Conservation (phyloP, 2,113 vertebrate species). For the Forbesichthys agassizii region DNA sequence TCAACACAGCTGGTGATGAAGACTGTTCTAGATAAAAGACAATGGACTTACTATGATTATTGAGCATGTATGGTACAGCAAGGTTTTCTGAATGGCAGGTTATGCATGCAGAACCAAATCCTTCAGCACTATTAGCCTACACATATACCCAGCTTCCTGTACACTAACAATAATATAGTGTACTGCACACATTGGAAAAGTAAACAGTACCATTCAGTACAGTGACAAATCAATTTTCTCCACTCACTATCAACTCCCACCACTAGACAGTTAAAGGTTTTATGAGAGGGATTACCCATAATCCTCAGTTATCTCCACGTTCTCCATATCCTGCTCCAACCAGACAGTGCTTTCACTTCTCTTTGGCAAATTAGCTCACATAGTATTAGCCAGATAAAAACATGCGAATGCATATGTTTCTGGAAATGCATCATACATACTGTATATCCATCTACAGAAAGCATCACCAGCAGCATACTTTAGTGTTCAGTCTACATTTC, state of each 20-base stretch:
- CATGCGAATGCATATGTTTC: background rate
- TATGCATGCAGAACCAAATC: background rate
- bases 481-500: no score
- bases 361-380: no score
- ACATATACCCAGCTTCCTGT: background rate
- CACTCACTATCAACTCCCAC: conserved; percentile 34
- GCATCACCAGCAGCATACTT: no score
- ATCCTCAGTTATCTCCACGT: conserved; percentile 42
- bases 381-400: no score
- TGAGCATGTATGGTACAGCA: no score
- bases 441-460: no score
- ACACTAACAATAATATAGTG: background rate
- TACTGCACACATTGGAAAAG: background rate
- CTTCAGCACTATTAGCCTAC: background rate
- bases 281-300: conserved; percentile 49
- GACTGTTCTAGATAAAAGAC: no score
- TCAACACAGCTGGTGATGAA: no score
- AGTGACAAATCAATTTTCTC: conserved; percentile 54
- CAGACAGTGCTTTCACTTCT: no score
- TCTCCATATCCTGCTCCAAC: conserved; percentile 14
- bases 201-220: conserved; percentile 35
- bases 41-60: no score
- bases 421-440: no score
- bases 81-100: no score
- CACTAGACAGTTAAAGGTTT: conserved; percentile 35